Evolutionary conservation across 2,888 invertebrate genomes (phyloP).

Genomic region (Agonopterix subpropinquella): DNA sequence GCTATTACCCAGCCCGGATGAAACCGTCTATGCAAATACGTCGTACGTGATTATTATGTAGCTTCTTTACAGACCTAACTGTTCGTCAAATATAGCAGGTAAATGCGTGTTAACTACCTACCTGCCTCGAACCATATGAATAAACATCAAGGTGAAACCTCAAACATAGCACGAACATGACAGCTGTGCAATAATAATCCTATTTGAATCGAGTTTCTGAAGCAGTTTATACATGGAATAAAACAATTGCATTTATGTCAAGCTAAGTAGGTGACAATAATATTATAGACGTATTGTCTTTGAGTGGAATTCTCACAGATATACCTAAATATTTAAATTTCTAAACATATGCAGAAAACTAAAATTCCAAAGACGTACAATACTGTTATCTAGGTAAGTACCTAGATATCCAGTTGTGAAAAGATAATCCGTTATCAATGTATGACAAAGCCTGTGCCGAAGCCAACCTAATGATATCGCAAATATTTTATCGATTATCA

Average conservation of each 20-base stretch:
- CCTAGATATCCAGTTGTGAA: constrained; percentile 31
- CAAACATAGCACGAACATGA: constrained; percentile 31
- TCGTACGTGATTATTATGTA: constrained; percentile 5
- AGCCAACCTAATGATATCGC: constrained; percentile 38
- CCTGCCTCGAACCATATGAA: constrained; percentile 57
- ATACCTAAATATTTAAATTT: no score
- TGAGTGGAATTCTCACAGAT: background rate
- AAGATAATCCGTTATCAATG: constrained; percentile 36
- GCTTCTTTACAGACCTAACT: constrained; percentile 16
- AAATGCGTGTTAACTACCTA: constrained; percentile 27
- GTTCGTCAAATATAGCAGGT: constrained; percentile 25
- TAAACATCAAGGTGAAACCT: constrained; percentile 67
- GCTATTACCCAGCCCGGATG: background rate
- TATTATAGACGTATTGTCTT: no score
- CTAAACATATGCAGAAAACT: constrained; percentile 4
- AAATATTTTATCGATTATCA: constrained; percentile 40
- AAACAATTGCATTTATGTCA: constrained; percentile 11
- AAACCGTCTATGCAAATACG: constrained; percentile 4
- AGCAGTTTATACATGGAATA: constrained; percentile 14
- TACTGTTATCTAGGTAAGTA: constrained; percentile 30
- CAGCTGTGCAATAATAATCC: constrained; percentile 27
- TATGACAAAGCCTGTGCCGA: constrained; percentile 36
- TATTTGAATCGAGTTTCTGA: constrained; percentile 18
- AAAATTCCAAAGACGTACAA: constrained; percentile 40
- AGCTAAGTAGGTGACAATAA: no score